Percentiles rank a stretch among this genome's conserved stretches.
These are phyloP conservation scores for Barypeithes pellucidus DNA, from an alignment of 2,888 invertebrate species.

Conservation along the genomic window DNA sequence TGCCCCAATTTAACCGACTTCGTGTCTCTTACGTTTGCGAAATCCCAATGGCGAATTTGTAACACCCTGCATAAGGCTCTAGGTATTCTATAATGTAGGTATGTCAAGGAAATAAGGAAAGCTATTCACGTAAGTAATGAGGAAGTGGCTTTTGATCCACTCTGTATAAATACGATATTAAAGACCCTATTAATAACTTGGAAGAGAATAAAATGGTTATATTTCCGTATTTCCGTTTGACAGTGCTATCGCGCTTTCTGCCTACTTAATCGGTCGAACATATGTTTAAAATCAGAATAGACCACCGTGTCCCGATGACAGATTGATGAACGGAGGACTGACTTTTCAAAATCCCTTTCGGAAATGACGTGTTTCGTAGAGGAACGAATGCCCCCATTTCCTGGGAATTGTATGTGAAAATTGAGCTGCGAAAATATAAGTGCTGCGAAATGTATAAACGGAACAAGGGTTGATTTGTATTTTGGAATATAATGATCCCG, in stretches of 20 bases:
- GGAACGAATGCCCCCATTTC: constrained; percentile 1
- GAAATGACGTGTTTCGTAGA: constrained; percentile 25
- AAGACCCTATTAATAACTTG: constrained; percentile 18
- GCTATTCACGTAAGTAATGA: too few species aligned
- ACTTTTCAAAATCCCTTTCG: constrained; percentile 19
- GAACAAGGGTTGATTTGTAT: too few species aligned
- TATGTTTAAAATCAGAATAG: constrained; percentile 30
- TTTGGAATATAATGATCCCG: too few species aligned
- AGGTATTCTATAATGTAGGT: too few species aligned
- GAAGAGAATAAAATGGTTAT: constrained; percentile 12
- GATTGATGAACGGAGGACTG: constrained; percentile 17
- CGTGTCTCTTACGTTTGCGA: too few species aligned
- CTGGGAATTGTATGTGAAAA: constrained; percentile 6
- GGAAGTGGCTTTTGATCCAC: not conserved
- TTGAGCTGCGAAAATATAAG: not conserved
- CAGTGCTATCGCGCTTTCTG: constrained; percentile 22
- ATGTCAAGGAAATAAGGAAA: not conserved
- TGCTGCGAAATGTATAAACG: not conserved
- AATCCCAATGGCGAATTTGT: too few species aligned
- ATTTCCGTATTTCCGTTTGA: constrained; percentile 34
- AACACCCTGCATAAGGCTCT: too few species aligned
- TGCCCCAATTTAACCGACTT: too few species aligned
- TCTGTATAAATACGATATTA: not conserved
- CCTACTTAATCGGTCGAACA: constrained; percentile 23
- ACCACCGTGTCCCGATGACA: constrained; percentile 36